Conservation (phyloP, 2,113 vertebrate genomes). For the Pteronura brasiliensis region DNA sequence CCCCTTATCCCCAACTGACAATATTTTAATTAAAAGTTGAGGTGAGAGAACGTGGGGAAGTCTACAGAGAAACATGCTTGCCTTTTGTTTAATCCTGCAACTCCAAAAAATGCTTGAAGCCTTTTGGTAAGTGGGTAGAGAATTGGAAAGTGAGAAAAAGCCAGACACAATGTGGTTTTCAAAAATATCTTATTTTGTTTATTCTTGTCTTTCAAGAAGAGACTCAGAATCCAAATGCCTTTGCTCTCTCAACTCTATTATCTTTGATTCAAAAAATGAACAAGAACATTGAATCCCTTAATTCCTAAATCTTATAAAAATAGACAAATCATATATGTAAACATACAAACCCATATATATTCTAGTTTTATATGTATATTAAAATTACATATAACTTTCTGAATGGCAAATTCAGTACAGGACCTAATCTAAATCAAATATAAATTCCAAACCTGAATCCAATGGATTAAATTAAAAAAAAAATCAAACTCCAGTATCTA, state of each 20-base stretch:
- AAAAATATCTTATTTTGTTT: conserved; percentile 12
- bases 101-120: conserved; percentile 3
- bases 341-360: not conserved
- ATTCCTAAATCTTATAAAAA: not conserved
- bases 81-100: conserved; percentile 75
- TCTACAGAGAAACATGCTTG: conserved; percentile 69
- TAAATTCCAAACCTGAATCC: not conserved
- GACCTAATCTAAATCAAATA: not conserved
- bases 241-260: not conserved
- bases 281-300: not conserved
- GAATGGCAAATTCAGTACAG: not conserved
- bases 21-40: conserved; percentile 87
- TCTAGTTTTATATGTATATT: not conserved
- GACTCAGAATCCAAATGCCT: conserved; percentile 6
- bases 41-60: conserved; percentile 79
- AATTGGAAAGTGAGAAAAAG: conserved; percentile 4
- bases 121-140: conserved; percentile 25
- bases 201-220: conserved; percentile 33
- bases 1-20: conserved; percentile 81
- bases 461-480: not conserved
- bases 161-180: not conserved
- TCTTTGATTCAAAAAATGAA: conserved; percentile 3
- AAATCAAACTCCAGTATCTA: not conserved
- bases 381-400: not conserved
- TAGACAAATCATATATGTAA: not conserved